Conservation (phyloP, 2,113 vertebrate species). For the Oreochromis tanganicae region DNA sequence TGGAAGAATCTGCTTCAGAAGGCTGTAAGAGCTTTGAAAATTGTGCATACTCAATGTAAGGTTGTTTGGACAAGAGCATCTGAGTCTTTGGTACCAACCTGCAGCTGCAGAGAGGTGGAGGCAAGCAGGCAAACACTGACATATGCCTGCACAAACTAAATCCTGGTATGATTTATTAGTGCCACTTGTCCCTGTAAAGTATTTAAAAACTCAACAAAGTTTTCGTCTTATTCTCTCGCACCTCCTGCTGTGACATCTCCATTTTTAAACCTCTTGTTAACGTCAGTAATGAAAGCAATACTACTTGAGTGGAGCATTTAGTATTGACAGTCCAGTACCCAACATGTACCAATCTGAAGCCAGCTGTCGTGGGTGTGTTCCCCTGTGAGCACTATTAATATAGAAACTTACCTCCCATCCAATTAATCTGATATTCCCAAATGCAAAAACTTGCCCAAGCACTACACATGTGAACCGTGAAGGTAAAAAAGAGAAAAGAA, state of each 20-base stretch:
- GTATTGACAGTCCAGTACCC: background rate
- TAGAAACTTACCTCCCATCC: background rate
- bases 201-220: background rate
- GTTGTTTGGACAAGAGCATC: background rate
- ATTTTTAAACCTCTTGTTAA: background rate
- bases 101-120: background rate
- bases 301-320: background rate
- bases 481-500: conserved; percentile 23
- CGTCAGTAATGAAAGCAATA: background rate
- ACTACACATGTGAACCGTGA: conserved; percentile 48
- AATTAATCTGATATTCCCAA: conserved; percentile 54
- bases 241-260: background rate
- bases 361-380: conserved; percentile 19
- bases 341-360: background rate
- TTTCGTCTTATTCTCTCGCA: background rate
- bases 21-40: background rate
- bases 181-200: background rate
- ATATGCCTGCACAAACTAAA: conserved; percentile 4
- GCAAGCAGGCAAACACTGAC: background rate
- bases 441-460: conserved; percentile 38
- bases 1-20: background rate
- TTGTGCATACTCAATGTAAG: background rate
- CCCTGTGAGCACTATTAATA: conserved; percentile 1
- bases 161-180: conserved; percentile 1
- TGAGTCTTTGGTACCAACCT: background rate